phyloP scores from a whole-genome alignment of 2,797 vertebrate genomes.

The Tauraco hartlaubi region DNA sequence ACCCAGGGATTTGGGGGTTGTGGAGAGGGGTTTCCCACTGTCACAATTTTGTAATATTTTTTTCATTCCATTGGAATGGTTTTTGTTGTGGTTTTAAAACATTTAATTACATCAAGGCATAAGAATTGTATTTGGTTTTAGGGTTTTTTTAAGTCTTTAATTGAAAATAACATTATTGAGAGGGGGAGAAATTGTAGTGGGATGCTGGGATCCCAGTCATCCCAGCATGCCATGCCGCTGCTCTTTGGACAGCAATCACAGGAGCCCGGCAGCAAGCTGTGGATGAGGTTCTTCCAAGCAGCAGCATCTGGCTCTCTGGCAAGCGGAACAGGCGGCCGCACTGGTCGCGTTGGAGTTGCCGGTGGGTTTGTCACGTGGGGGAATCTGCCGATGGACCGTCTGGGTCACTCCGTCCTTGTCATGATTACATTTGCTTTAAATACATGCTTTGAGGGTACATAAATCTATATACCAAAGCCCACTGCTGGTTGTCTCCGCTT shows the following conservation, averaged over 20 bases:
- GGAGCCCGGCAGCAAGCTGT: constrained; percentile 78
- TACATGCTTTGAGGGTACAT: background rate
- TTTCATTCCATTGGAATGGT: background rate
- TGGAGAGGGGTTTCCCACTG: rapidly evolving
- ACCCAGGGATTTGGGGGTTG: background rate
- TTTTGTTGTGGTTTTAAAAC: background rate
- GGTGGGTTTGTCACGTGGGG: constrained; percentile 58
- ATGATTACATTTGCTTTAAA: background rate
- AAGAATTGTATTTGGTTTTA: background rate
- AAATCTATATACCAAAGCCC: background rate
- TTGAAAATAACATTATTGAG: background rate
- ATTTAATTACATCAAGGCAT: background rate
- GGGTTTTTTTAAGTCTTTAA: background rate
- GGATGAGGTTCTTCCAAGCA: constrained; percentile 78
- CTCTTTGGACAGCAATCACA: constrained; percentile 81
- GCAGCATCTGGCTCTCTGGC: constrained; percentile 85
- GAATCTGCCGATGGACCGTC: constrained; percentile 35
- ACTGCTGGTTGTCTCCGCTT: background rate
- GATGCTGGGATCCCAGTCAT: constrained; percentile 51
- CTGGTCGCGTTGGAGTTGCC: constrained; percentile 48
- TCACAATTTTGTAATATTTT: background rate
- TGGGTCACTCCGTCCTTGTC: constrained; percentile 31
- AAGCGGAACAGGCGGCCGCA: constrained; percentile 52
- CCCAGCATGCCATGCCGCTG: constrained; percentile 52
- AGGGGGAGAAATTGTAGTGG: background rate